Evolutionary conservation across 2,797 vertebrate species (phyloP).

Genomic region (Rhincodon typus): DNA sequence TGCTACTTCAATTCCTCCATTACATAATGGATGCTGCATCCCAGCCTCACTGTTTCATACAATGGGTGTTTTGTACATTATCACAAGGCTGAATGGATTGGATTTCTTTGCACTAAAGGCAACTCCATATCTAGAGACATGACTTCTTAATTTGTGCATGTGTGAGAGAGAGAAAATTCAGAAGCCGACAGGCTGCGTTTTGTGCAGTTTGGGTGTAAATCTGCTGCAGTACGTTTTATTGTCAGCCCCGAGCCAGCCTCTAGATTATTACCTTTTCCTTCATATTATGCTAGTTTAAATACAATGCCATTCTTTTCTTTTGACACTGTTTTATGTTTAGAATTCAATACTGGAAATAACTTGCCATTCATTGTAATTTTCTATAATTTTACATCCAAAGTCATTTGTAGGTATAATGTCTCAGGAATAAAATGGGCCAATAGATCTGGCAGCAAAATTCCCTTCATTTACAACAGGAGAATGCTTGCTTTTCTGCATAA

Average conservation of each 20-base stretch:
- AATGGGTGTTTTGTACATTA: neutral
- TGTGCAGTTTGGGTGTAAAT: neutral
- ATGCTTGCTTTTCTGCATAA: neutral
- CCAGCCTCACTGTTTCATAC: neutral
- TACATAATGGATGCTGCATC: neutral
- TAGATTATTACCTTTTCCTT: neutral
- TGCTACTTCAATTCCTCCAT: neutral
- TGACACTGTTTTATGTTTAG: neutral
- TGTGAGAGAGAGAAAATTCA: too few species aligned
- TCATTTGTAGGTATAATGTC: neutral
- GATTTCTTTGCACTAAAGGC: neutral
- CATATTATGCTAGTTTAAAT: neutral
- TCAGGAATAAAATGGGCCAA: neutral
- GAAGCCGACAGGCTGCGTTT: neutral
- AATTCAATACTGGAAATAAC: neutral
- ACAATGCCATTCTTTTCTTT: neutral
- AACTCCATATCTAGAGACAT: neutral
- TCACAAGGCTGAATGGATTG: neutral
- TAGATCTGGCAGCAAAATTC: neutral
- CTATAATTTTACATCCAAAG: neutral
- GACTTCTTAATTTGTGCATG: neutral
- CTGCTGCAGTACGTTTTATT: neutral
- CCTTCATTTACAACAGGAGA: too few species aligned
- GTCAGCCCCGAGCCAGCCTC: neutral
- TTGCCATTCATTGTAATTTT: neutral